Evolutionary conservation across 2,888 invertebrate genomes (phyloP), one percentile per base, ranked within the genome.

Genomic region (Archips xylosteana): DNA sequence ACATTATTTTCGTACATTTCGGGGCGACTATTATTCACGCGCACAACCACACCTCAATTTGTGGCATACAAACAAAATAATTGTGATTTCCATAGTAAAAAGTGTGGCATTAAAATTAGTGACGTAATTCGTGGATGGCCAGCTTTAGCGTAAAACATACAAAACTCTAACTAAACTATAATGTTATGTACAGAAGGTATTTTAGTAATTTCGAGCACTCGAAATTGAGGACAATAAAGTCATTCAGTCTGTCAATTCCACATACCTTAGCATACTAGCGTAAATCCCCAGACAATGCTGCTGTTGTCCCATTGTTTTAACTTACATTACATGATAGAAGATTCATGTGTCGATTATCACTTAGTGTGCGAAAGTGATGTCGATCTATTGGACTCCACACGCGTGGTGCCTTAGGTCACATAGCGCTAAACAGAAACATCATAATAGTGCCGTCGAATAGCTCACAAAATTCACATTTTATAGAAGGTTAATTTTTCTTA

Each of bases 81-180:
- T 39, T 39, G 1, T 36, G 39, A 23, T 23, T 23, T 23, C 23
- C 23, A 23, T 23, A 23, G 23, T 23, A 23, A 23, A 23, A 23
- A 23, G 23, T 23, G 23, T 23, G 23, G 1, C 23, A 39, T 6
- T 6, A 39, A 39, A 39, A 39, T 39, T 39, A 39, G 39, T 39
- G 39, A 39, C 39, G 4, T 39, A 39, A 39, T 5, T 39, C 39
- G 6, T 39, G 6, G 39, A 39, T 39, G 6, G 39, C 39, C 39
- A 39, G 39, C 39, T 39, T 1, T 1, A 23, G 23, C 23, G 23
- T 23, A 23, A 23, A 23, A 23, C 4, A 39, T 8, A 67, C 15
- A 57, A 73, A 47, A 36, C 15, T 65, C 10, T 65, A 51, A 9
- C 36, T n/a, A 51, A 65, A 6, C 36, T 15, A 45, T 45, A 47